Evolutionary conservation across 2,797 vertebrate genomes (phyloP), one percentile per base, ranked within the genome.

Genomic region (Cirrhinus molitorella): DNA sequence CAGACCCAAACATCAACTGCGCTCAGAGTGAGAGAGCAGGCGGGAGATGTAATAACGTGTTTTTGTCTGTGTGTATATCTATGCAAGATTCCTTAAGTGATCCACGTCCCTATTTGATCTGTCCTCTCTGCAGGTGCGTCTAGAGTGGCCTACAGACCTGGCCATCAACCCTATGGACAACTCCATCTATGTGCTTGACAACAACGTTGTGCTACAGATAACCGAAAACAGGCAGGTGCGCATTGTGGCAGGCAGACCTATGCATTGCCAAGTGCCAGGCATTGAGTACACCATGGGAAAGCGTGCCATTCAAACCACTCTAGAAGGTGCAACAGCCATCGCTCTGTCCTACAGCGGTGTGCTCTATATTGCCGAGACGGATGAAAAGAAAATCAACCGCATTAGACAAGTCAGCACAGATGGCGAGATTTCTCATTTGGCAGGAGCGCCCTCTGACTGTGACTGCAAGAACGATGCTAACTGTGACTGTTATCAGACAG

Each of bases 141-240:
- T 99, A 88, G 98, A 99, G 76, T 99, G 98, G 98, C 98, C 98
- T 70, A 99, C 98, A 25, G 98, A 98, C 91, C 93, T 99, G 12
- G 97, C 98, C 55, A 98, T 99, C 89, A 99, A 98, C 91, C 98
- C 98, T 0, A 99, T 99, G 97, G 98, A 99, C 86, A 99, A 99
- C 92, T 99, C 98, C 87, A 97, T 99, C 86, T 99, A 98, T 0
- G 97, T 99, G 77, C 88, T 99, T 94, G 98, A 99, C 92, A 99
- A 99, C 93, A 99, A 99, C 0, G 97, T 99, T 0, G 97, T 99
- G 51, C 90, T 99, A 66, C 98, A 99, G 94, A 99, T 99, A 92
- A 98, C 97, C 0, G 98, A 99, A 86, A 99, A 99, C 85, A 95
- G 97, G 3, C 94, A 96, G 92, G 98, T 99, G 16, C 97, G 97